Evolutionary conservation across 2,888 invertebrate species (phyloP), one percentile per base, ranked within the genome.

Genomic region (Pterobdella sp.): DNA sequence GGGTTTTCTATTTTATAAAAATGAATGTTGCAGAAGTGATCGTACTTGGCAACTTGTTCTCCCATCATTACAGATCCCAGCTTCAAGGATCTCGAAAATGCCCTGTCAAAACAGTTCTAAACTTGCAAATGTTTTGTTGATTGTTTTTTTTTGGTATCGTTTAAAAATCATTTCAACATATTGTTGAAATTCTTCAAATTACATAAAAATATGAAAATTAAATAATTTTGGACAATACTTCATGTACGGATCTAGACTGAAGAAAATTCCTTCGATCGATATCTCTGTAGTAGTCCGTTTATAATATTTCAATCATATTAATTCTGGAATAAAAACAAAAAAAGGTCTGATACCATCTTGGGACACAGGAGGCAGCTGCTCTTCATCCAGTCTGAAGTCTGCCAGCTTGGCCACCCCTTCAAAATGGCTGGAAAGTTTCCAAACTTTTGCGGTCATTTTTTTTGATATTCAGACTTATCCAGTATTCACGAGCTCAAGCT

Each of bases 191-290:
- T n/a, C n/a, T n/a, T n/a, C n/a, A n/a, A n/a, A n/a, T n/a, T n/a
- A n/a, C n/a, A n/a, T n/a, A n/a, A n/a, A n/a, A n/a, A n/a, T n/a
- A n/a, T n/a, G n/a, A n/a, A n/a, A n/a, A n/a, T n/a, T n/a, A n/a
- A n/a, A n/a, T n/a, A n/a, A n/a, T n/a, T n/a, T n/a, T n/a, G n/a
- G n/a, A 26, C 49, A 72, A 42, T 77, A 79, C 79, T 79, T 78
- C 80, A 79, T 80, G 72, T 79, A 90, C 0, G 90, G 90, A 82
- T 90, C 90, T 34, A 90, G 89, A 77, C 89, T 89, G 0, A 90
- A 80, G 80, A 86, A 90, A 79, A 88, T 86, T 1, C 90, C 90
- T 84, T 90, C 87, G 0, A 87, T 84, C 70, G 90, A 83, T 77
- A 88, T 79, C 74, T 83, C 82, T 82, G 77, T 32, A 79, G 78